These are phyloP conservation scores for Nephila pilipes DNA, from an alignment of 1,140 invertebrate genomes.

Conservation along the genomic window DNA sequence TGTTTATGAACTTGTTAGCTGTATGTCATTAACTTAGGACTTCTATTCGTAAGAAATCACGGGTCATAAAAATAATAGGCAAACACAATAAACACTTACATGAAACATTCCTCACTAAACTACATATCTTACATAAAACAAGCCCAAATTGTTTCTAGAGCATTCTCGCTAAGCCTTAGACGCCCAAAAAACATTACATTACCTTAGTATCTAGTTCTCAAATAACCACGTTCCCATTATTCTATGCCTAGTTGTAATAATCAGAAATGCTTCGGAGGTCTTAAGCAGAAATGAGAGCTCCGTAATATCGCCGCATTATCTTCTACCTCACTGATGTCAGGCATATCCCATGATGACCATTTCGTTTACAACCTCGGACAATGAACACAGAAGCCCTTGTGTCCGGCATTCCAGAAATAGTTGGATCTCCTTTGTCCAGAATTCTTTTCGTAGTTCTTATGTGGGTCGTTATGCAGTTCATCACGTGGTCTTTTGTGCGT, in stretches of 20 bases:
- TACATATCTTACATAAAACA: background rate
- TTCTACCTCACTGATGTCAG: background rate
- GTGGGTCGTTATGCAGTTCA: background rate
- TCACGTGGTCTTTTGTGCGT: slow-evolving; percentile 10
- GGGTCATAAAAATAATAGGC: too few relatives aligned
- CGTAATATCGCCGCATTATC: background rate
- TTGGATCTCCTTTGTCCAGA: background rate
- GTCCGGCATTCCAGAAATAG: background rate
- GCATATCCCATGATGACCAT: background rate
- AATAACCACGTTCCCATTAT: background rate
- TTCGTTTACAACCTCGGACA: slow-evolving; percentile 20
- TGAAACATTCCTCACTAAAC: too few relatives aligned
- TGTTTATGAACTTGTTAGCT: too few relatives aligned
- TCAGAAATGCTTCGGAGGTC: background rate
- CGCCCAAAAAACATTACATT: background rate
- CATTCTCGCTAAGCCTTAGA: background rate
- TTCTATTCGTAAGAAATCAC: too few relatives aligned
- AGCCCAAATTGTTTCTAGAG: background rate
- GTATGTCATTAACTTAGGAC: too few relatives aligned
- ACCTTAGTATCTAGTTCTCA: background rate
- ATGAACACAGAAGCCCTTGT: slow-evolving; percentile 22
- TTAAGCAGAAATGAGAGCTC: background rate
- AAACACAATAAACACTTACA: too few relatives aligned
- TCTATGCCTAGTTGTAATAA: background rate
- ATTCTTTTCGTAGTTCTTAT: background rate